Percentiles rank a stretch among this genome's conserved stretches.
Conservation (phyloP, 2,888 invertebrate species). For the Hesperia comma region DNA sequence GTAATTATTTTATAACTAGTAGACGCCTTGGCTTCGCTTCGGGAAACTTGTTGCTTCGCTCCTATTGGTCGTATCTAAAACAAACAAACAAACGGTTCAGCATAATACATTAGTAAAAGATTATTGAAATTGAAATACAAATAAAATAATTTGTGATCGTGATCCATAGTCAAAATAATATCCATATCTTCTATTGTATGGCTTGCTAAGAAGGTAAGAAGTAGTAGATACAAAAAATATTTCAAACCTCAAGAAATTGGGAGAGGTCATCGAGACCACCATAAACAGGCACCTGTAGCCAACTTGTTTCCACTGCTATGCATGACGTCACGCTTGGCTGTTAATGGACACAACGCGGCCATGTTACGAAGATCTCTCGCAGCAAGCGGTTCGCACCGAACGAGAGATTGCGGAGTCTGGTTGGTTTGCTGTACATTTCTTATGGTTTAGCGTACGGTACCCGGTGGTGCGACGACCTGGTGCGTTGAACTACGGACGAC, state of each 20-base stretch:
- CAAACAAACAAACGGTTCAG: too few relatives aligned
- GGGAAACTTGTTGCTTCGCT: too few relatives aligned
- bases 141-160: background rate
- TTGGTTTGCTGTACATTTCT: conserved; percentile 71
- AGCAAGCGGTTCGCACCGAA: conserved; percentile 56
- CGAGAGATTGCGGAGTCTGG: conserved; percentile 61
- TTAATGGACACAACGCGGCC: conserved; percentile 61
- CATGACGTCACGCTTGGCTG: conserved; percentile 71
- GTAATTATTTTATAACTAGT: too few relatives aligned
- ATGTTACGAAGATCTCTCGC: conserved; percentile 60
- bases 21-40: too few relatives aligned
- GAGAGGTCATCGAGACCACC: conserved; percentile 60
- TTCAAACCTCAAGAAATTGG: conserved; percentile 44
- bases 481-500: conserved; percentile 75
- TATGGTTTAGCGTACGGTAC: conserved; percentile 77
- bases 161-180: background rate
- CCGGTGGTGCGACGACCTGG: conserved; percentile 76
- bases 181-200: background rate
- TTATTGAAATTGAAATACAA: background rate
- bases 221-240: background rate
- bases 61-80: too few relatives aligned
- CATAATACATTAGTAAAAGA: too few relatives aligned
- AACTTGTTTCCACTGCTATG: conserved; percentile 69
- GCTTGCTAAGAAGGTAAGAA: too few relatives aligned
- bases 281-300: conserved; percentile 66